Percentiles rank a stretch among this genome's conserved stretches.
Evolutionary conservation across 2,113 vertebrate species (phyloP).

Genomic region (Barnardius zonarius): DNA sequence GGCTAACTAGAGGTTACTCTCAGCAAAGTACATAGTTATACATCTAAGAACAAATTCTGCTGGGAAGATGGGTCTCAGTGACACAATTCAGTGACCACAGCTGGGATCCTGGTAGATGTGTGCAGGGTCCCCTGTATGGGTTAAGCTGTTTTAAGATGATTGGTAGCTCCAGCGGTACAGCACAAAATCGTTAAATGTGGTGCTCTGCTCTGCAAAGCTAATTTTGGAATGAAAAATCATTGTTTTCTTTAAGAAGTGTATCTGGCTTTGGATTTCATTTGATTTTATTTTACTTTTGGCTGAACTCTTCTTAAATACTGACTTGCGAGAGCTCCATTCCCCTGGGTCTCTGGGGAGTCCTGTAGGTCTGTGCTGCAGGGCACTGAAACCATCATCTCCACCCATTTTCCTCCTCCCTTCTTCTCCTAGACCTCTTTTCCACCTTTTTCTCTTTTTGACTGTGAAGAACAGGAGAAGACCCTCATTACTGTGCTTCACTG

Average conservation of each 20-base stretch:
- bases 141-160: neutral
- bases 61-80: neutral
- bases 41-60: neutral
- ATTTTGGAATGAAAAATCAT: neutral
- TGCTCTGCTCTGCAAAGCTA: neutral
- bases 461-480: constrained; percentile 2
- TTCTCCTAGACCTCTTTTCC: neutral
- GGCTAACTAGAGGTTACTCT: neutral
- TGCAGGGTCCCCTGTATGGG: neutral
- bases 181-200: neutral
- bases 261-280: neutral
- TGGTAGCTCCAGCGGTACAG: neutral
- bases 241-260: neutral
- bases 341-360: neutral
- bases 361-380: neutral
- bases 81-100: neutral
- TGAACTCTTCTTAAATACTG: neutral
- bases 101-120: neutral
- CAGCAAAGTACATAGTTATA: neutral
- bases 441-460: neutral
- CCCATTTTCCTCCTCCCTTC: neutral
- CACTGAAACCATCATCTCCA: neutral
- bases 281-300: neutral
- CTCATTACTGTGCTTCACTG: constrained; percentile 1
- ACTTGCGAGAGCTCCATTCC: neutral